Conservation (phyloP, 2,113 vertebrate species). For the Chaetodon auriga region DNA sequence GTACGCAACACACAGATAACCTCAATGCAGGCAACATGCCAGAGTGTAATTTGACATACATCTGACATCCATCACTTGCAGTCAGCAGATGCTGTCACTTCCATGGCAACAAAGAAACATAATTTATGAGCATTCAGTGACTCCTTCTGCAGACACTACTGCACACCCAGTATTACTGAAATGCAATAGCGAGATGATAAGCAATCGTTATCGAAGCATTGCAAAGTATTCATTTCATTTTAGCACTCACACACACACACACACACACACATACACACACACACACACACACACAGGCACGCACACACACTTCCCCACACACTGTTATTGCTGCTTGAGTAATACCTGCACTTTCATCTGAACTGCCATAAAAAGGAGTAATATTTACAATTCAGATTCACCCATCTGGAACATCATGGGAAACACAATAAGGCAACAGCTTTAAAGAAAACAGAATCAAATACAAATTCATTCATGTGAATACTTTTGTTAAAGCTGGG, state of each 20-base stretch:
- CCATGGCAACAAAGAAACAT: conserved; percentile 66
- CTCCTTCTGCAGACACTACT: conserved; percentile 34
- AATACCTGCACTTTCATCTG: conserved; percentile 47
- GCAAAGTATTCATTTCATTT: conserved; percentile 50
- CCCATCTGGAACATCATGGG: conserved; percentile 33
- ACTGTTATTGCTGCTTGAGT: conserved; percentile 51
- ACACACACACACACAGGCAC: conserved; percentile 12
- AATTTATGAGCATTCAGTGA: conserved; percentile 61
- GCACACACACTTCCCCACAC: conserved; percentile 17
- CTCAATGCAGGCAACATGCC: conserved; percentile 29
- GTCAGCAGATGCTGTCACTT: conserved; percentile 61
- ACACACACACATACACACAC: conserved; percentile 16
- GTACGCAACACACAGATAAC: conserved; percentile 43
- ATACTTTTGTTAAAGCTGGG: conserved; percentile 25
- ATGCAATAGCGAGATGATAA: conserved; percentile 54
- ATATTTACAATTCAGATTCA: conserved; percentile 63
- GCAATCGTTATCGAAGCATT: conserved; percentile 52
- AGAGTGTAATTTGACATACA: conserved; percentile 58
- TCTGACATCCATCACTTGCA: conserved; percentile 65
- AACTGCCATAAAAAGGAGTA: conserved; percentile 49
- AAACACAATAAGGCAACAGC: conserved; percentile 38
- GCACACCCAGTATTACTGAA: conserved; percentile 49
- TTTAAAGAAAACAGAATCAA: conserved; percentile 41
- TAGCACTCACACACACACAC: conserved; percentile 19
- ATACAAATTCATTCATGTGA: conserved; percentile 31